Percentiles rank a stretch among this genome's conserved stretches.
Evolutionary conservation across 2,113 vertebrate species (phyloP).

Genomic region (Gallinago media): DNA sequence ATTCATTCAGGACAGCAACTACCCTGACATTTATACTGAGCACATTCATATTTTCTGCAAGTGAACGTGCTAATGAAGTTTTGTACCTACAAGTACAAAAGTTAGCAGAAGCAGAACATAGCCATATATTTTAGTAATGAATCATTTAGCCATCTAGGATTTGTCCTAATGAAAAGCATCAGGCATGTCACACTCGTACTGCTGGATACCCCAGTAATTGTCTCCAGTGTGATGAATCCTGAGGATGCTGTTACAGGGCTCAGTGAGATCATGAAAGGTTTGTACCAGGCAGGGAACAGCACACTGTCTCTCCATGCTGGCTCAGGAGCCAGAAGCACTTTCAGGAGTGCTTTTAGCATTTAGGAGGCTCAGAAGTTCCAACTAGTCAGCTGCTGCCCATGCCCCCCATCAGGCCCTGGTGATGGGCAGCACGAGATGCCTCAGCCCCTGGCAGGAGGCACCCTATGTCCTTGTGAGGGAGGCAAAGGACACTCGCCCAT

Average conservation of each 20-base stretch:
- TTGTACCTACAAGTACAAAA: neutral
- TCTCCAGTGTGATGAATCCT: neutral
- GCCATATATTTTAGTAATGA: neutral
- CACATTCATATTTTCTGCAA: neutral
- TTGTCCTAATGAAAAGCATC: neutral
- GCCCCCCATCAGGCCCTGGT: rapidly evolving
- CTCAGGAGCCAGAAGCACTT: neutral
- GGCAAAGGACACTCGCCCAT: neutral
- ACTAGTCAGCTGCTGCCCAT: neutral
- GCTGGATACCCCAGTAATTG: neutral
- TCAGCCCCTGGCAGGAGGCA: too few species aligned
- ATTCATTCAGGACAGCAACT: neutral
- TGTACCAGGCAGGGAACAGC: neutral
- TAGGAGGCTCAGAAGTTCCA: neutral
- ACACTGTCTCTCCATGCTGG: neutral
- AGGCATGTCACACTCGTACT: neutral
- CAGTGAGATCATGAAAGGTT: neutral
- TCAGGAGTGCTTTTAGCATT: neutral
- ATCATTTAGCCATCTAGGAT: neutral
- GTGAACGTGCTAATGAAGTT: neutral
- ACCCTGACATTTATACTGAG: neutral
- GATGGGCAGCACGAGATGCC: neutral
- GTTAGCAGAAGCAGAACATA: neutral
- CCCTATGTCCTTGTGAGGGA: rapidly evolving
- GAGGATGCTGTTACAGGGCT: neutral